These are phyloP conservation scores for Tapirus terrestris DNA, from an alignment of 2,113 vertebrate genomes.

Conservation along the genomic window DNA sequence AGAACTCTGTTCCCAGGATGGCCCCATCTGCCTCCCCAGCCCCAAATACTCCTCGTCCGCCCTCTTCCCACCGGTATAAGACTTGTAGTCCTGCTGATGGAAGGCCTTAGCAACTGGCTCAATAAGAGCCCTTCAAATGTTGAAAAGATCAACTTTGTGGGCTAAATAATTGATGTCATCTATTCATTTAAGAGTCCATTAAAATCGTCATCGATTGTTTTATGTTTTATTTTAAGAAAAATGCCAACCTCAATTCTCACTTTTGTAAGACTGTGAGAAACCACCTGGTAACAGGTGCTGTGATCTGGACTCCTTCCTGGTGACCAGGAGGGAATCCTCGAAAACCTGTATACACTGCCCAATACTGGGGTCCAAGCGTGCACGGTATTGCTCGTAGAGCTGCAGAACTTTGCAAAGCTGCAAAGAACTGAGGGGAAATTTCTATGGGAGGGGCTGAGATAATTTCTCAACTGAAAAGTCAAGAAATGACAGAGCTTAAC, in stretches of 20 bases:
- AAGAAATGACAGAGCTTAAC: background rate
- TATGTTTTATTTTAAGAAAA: conserved; percentile 56
- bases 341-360: background rate
- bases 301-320: background rate
- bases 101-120: conserved; percentile 43
- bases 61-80: background rate
- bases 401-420: background rate
- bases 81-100: background rate
- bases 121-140: conserved; percentile 40
- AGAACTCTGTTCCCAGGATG: background rate
- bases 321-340: background rate
- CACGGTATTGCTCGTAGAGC: background rate
- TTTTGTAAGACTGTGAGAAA: background rate
- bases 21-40: background rate
- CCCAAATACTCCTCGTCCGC: background rate
- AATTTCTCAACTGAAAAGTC: background rate
- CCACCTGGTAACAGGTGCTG: background rate
- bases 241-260: background rate
- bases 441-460: background rate
- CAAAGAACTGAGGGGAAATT: background rate
- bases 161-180: conserved; percentile 59
- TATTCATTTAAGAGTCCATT: conserved; percentile 57
- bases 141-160: conserved; percentile 50
- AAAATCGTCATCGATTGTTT: conserved; percentile 51
- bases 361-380: background rate